A percentile compares a stretch with the other conserved stretches of the same genome.
These are phyloP conservation scores for Artibeus jamaicensis DNA, from an alignment of 2,797 vertebrate genomes.

Conservation along the genomic window DNA sequence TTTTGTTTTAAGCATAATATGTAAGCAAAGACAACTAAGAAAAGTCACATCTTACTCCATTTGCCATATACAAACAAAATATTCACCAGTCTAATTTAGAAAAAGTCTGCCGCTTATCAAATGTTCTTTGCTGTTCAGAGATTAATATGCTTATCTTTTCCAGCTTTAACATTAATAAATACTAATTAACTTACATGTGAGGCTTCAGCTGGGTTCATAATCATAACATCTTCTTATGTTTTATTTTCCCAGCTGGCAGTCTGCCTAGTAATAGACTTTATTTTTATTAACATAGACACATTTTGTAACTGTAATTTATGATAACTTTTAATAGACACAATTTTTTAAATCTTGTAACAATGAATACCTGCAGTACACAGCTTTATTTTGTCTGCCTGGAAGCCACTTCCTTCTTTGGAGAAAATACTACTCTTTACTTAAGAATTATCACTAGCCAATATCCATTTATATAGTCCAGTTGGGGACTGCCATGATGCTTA, in stretches of 20 bases:
- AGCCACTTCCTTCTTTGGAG: not conserved
- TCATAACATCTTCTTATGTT: not conserved
- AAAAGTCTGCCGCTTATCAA: conserved; percentile 11
- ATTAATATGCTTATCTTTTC: conserved; percentile 48
- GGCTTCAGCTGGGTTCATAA: not conserved
- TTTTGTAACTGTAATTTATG: conserved; percentile 40
- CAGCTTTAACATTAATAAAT: conserved; percentile 42
- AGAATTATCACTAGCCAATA: not conserved
- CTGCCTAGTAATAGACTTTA: conserved; percentile 18
- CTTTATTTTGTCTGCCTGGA: not conserved
- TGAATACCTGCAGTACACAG: not conserved
- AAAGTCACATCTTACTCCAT: not conserved
- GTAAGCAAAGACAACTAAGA: conserved; percentile 5
- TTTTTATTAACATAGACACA: conserved; percentile 37
- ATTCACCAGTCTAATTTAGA: not conserved
- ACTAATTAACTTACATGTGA: conserved; percentile 37
- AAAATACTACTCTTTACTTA: not conserved
- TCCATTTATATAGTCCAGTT: too few species aligned
- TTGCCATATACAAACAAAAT: not conserved
- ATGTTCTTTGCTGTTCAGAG: conserved; percentile 12
- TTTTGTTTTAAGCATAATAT: not conserved
- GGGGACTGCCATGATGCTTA: not conserved
- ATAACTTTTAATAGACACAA: conserved; percentile 41
- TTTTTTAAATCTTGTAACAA: not conserved
- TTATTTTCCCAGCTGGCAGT: conserved; percentile 1